phyloP scores from a whole-genome alignment of 2,797 vertebrate species.

The Thalassophryne amazonica region DNA sequence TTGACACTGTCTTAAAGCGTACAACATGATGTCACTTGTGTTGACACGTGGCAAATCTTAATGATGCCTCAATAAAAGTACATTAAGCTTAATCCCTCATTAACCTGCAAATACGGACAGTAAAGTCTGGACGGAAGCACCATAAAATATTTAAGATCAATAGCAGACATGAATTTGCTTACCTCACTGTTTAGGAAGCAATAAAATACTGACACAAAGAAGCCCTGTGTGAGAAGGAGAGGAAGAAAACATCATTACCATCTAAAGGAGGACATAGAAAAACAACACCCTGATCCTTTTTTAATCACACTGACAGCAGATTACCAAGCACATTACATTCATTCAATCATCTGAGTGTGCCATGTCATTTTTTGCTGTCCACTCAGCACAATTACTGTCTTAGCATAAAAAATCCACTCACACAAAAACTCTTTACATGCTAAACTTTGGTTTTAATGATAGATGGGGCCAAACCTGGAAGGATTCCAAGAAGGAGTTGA shows the following conservation, averaged over 20 bases:
- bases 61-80: slow-evolving; percentile 49
- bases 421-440: not conserved
- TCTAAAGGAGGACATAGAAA: slow-evolving; percentile 6
- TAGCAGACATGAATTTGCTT: slow-evolving; percentile 62
- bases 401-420: not conserved
- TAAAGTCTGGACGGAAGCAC: not conserved
- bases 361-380: not conserved
- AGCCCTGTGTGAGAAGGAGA: slow-evolving; percentile 80
- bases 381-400: slow-evolving; percentile 11
- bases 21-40: slow-evolving; percentile 57
- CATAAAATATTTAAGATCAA: slow-evolving; percentile 26
- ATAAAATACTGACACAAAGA: slow-evolving; percentile 98
- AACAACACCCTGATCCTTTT: slow-evolving; percentile 20
- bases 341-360: slow-evolving; percentile 14
- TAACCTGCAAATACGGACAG: slow-evolving; percentile 12
- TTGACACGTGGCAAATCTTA: slow-evolving; percentile 43
- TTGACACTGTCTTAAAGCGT: slow-evolving; percentile 50
- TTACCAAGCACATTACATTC: slow-evolving; percentile 18
- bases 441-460: not conserved
- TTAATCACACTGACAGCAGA: slow-evolving; percentile 20
- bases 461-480: slow-evolving; percentile 86
- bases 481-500: slow-evolving; percentile 93
- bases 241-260: slow-evolving; percentile 12
- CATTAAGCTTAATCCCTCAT: slow-evolving; percentile 5
- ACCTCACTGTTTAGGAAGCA: slow-evolving; percentile 99